Percentiles rank a stretch among this genome's conserved stretches.
phyloP scores from a whole-genome alignment of 35 echinoderm and acorn worm species.

The Acanthaster planci region DNA sequence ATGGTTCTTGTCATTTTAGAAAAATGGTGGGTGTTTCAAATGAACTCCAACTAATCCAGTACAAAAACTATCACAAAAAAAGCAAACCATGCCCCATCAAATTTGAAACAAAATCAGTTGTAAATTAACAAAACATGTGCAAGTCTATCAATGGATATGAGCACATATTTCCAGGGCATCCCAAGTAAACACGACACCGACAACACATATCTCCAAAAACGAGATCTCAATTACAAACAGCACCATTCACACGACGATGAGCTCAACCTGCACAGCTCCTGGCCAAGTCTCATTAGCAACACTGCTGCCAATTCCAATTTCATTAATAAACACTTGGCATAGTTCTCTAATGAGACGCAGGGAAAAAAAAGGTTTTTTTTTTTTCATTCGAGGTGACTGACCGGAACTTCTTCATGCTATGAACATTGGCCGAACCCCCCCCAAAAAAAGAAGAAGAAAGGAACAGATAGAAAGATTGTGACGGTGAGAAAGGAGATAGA shows the following conservation, averaged over 20 bases:
- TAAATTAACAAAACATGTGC: too few relatives aligned
- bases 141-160: too few relatives aligned
- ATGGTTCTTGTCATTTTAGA: too few relatives aligned
- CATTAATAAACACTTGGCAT: constrained; percentile 13
- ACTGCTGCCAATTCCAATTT: constrained; percentile 28
- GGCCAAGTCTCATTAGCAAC: constrained; percentile 5
- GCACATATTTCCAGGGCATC: too few relatives aligned
- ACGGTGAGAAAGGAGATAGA: neutral
- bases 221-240: too few relatives aligned
- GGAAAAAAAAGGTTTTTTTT: neutral
- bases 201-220: too few relatives aligned
- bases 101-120: too few relatives aligned
- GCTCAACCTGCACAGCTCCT: neutral
- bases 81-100: too few relatives aligned
- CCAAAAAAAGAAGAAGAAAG: constrained; percentile 5
- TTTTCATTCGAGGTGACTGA: constrained; percentile 16
- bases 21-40: too few relatives aligned
- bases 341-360: neutral
- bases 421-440: neutral
- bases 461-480: neutral
- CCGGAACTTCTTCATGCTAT: constrained; percentile 6
- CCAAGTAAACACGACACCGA: too few relatives aligned
- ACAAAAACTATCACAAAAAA: too few relatives aligned
- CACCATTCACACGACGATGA: neutral
- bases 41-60: too few relatives aligned